These are phyloP conservation scores for Cuniculus paca DNA, from an alignment of 2,797 vertebrate species.

Conservation along the genomic window DNA sequence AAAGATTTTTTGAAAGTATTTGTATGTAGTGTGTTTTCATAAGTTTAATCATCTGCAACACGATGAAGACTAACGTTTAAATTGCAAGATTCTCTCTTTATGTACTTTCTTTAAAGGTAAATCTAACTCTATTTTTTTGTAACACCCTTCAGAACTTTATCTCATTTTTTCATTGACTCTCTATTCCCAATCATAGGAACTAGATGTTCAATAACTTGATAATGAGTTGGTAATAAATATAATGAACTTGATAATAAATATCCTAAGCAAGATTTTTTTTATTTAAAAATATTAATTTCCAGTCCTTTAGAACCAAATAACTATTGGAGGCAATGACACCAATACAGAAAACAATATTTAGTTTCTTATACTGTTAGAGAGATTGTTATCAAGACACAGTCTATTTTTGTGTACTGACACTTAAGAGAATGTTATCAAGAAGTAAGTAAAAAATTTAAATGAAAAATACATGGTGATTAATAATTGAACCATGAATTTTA, in stretches of 20 bases:
- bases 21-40: background rate
- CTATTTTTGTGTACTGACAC: background rate
- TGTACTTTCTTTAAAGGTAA: slow-evolving; percentile 25
- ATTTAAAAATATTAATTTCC: slow-evolving; percentile 11
- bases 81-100: background rate
- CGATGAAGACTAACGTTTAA: slow-evolving; percentile 16
- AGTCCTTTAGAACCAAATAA: background rate
- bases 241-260: background rate
- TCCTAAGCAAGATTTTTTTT: background rate
- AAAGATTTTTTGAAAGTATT: slow-evolving; percentile 39
- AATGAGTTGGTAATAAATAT: background rate
- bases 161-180: slow-evolving; percentile 3
- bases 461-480: background rate
- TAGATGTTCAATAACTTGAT: background rate
- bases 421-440: background rate
- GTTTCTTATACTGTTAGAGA: background rate
- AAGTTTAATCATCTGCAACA: background rate
- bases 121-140: background rate
- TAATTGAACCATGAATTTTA: slow-evolving; percentile 12
- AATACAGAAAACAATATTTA: slow-evolving; percentile 41
- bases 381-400: background rate
- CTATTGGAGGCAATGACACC: background rate
- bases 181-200: background rate
- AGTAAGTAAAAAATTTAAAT: slow-evolving; percentile 45
- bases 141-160: slow-evolving; percentile 5